Conservation (phyloP, 2,113 vertebrate genomes). For the Ploceus nigricollis region DNA sequence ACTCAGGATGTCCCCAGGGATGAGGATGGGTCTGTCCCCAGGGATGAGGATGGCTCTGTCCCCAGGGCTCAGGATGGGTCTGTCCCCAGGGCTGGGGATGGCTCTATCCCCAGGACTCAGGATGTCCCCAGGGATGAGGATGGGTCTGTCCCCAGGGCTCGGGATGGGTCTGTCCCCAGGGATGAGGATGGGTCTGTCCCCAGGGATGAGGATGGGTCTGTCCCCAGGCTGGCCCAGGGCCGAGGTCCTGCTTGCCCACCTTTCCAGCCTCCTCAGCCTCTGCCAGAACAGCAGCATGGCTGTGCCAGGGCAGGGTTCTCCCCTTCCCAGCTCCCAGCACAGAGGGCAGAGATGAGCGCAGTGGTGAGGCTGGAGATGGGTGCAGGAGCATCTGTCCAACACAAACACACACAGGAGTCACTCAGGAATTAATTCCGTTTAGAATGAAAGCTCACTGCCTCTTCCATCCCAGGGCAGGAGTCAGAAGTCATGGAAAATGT, state of each 20-base stretch:
- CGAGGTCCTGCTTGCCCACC: rapidly evolving
- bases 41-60: neutral
- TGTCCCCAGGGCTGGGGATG: neutral
- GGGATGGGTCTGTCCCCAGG: neutral
- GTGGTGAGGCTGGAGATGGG: rapidly evolving
- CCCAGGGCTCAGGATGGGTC: rapidly evolving
- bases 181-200: rapidly evolving
- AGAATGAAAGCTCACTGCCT: neutral
- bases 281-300: rapidly evolving
- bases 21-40: neutral
- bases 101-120: neutral
- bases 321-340: rapidly evolving
- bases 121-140: rapidly evolving
- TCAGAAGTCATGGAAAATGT: neutral
- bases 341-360: rapidly evolving
- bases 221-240: neutral
- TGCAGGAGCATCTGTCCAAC: neutral
- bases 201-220: neutral
- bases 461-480: neutral
- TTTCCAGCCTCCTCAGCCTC: rapidly evolving
- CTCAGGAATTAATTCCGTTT: neutral
- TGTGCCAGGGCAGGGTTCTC: neutral
- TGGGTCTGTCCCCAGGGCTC: neutral
- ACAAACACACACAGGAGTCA: neutral
- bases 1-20: neutral